Conservation (phyloP, 2,888 invertebrate species). For the Ditylenchus weischeri region DNA sequence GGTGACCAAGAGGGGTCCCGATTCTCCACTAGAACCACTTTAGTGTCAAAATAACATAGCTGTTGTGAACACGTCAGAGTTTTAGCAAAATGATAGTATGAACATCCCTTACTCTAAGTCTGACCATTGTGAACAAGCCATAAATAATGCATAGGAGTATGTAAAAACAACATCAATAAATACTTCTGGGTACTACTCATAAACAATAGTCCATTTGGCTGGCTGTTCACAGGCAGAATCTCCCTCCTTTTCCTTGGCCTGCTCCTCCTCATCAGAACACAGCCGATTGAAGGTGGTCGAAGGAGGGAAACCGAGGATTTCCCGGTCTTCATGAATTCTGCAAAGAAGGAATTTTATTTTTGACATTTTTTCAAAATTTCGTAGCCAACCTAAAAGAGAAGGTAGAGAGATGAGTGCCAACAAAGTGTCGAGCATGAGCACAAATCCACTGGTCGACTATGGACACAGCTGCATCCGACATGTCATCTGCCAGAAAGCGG, state of each 20-base stretch:
- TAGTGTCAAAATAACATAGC: too few species aligned
- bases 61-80: too few species aligned
- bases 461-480: slow-evolving; percentile 49
- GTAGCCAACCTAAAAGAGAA: slow-evolving; percentile 71
- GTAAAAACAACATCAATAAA: neutral
- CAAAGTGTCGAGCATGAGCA: slow-evolving; percentile 73
- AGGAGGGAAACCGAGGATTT: slow-evolving; percentile 81
- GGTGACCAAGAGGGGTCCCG: too few species aligned
- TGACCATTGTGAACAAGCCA: too few species aligned
- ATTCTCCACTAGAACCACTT: too few species aligned
- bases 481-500: slow-evolving; percentile 14
- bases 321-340: slow-evolving; percentile 92
- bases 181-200: slow-evolving; percentile 16
- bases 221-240: slow-evolving; percentile 71
- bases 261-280: slow-evolving; percentile 64
- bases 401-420: slow-evolving; percentile 88
- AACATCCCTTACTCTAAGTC: too few species aligned
- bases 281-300: slow-evolving; percentile 82
- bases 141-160: too few species aligned
- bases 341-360: neutral
- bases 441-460: slow-evolving; percentile 74
- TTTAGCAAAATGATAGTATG: too few species aligned
- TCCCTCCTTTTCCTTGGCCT: slow-evolving; percentile 61
- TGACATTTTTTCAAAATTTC: too few species aligned
- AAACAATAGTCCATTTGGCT: slow-evolving; percentile 68